Percentiles rank a stretch among this genome's conserved stretches.
These are phyloP conservation scores for Carassius carassius DNA, from an alignment of 2,113 vertebrate species.

Conservation along the genomic window DNA sequence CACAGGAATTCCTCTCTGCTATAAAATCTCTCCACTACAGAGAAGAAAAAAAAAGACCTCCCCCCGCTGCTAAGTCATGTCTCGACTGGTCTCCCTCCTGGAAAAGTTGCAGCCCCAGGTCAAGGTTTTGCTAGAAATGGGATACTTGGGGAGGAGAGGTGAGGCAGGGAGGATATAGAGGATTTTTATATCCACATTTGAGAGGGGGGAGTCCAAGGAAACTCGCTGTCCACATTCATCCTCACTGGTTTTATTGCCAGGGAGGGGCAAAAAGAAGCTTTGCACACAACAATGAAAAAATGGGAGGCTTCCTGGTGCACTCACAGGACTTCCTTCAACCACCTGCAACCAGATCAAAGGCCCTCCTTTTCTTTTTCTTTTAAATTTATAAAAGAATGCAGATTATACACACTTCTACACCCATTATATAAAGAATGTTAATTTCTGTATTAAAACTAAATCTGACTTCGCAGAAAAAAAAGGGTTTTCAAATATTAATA, in stretches of 20 bases:
- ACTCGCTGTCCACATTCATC: slow-evolving; percentile 4
- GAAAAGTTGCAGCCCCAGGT: slow-evolving; percentile 20
- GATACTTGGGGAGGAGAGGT: not conserved
- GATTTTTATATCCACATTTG: slow-evolving; percentile 6
- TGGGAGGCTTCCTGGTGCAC: not conserved
- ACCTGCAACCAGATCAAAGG: not conserved
- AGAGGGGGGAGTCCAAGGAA: not conserved
- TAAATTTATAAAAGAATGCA: not conserved
- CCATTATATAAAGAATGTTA: too few relatives aligned
- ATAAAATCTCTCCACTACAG: not conserved
- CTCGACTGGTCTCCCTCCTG: slow-evolving; percentile 34
- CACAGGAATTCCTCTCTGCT: slow-evolving; percentile 41
- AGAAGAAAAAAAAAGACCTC: not conserved
- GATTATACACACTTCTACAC: not conserved
- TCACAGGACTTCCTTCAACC: not conserved
- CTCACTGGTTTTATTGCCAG: not conserved
- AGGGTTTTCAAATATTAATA: too few relatives aligned
- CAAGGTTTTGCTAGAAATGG: slow-evolving; percentile 19
- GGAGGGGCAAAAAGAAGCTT: not conserved
- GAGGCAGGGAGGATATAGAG: slow-evolving; percentile 2
- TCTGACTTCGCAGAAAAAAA: too few relatives aligned
- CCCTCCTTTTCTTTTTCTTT: not conserved
- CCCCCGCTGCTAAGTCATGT: slow-evolving; percentile 31
- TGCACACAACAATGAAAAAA: not conserved
- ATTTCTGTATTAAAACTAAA: too few relatives aligned